These are phyloP conservation scores for Neodiprion lecontei DNA, from an alignment of 1,140 invertebrate species.

Conservation along the genomic window DNA sequence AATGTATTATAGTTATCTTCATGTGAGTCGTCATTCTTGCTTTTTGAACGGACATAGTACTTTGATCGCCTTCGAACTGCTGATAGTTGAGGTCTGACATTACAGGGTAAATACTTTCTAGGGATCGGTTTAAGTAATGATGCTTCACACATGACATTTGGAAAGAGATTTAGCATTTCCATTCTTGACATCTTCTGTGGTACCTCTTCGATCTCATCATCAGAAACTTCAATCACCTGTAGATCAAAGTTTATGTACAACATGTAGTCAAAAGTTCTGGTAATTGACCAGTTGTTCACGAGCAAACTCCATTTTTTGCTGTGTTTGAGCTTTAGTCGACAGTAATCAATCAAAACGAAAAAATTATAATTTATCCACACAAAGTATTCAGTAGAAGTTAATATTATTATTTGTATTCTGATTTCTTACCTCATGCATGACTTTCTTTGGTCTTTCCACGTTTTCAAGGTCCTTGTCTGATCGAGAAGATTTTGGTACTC, in stretches of 20 bases:
- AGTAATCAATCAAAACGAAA: too few relatives aligned
- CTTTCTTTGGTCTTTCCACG: neutral
- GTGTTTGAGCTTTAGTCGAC: too few relatives aligned
- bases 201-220: slow-evolving; percentile 56
- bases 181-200: slow-evolving; percentile 43
- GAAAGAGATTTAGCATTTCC: slow-evolving; percentile 53
- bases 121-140: slow-evolving; percentile 38
- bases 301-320: too few relatives aligned
- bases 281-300: too few relatives aligned
- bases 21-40: too few relatives aligned
- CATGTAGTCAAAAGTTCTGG: too few relatives aligned
- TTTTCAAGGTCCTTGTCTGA: neutral
- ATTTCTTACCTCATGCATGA: neutral
- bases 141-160: slow-evolving; percentile 46
- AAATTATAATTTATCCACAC: too few relatives aligned
- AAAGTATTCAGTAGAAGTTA: too few relatives aligned
- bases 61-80: too few relatives aligned
- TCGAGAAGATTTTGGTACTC: neutral
- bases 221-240: slow-evolving; percentile 55
- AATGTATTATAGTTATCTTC: too few relatives aligned
- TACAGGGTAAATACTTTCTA: slow-evolving; percentile 46
- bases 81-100: slow-evolving; percentile 38
- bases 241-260: neutral
- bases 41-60: too few relatives aligned
- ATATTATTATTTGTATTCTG: neutral